Conservation (phyloP, 37 sponge, comb jelly and placozoan genomes). For the Aphrocallistes beatrix region DNA sequence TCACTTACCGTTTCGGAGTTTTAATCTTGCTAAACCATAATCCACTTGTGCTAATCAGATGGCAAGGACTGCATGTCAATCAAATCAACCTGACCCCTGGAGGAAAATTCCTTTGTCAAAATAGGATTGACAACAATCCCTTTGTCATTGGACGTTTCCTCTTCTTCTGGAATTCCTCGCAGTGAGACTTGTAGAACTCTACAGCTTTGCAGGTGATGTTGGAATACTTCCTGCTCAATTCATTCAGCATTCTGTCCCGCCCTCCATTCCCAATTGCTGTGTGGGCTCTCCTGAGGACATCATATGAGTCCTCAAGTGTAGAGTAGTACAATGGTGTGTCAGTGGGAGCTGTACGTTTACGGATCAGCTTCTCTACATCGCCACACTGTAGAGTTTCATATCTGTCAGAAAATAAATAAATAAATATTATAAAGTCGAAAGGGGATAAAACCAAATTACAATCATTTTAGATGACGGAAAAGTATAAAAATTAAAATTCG, state of each 20-base stretch:
- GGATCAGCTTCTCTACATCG: constrained; percentile 1
- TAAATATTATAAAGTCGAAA: background rate
- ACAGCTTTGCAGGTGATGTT: constrained; percentile 17
- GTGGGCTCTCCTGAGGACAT: constrained; percentile 15
- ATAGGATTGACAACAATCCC: background rate
- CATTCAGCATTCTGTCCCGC: constrained; percentile 10
- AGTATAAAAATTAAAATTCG: background rate
- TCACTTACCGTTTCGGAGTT: too few species aligned
- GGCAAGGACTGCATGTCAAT: background rate
- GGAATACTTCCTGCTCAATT: constrained; percentile 7
- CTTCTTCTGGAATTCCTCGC: constrained; percentile 4
- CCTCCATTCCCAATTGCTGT: background rate
- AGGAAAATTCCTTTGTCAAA: constrained; percentile 8
- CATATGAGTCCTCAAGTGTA: constrained; percentile 18
- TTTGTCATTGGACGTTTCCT: constrained; percentile 19
- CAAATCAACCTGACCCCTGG: background rate
- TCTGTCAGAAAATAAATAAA: constrained; percentile 11
- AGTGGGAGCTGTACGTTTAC: constrained; percentile 10
- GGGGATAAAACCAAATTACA: background rate
- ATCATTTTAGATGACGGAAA: background rate
- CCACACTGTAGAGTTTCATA: constrained; percentile 19
- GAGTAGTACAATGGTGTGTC: constrained; percentile 19
- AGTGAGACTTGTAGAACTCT: constrained; percentile 14
- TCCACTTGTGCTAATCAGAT: background rate
- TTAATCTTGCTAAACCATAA: background rate